phyloP scores from a whole-genome alignment of 2,113 vertebrate species.

The Petrocephalus microphthalmus region DNA sequence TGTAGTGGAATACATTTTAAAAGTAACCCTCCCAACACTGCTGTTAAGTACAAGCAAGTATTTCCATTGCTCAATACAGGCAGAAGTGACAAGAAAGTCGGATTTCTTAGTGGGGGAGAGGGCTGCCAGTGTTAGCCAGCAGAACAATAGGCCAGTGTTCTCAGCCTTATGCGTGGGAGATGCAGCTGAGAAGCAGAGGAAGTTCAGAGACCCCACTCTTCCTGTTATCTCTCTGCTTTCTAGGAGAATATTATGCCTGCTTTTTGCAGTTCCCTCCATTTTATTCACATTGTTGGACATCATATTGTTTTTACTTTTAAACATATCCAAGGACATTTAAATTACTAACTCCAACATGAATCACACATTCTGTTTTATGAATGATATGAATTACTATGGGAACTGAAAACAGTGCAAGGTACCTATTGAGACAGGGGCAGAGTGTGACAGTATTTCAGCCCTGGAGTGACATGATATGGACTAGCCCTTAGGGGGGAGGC shows the following conservation, averaged over 20 bases:
- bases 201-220: conserved; percentile 26
- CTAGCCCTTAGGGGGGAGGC: background rate
- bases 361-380: background rate
- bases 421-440: background rate
- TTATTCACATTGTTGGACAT: background rate
- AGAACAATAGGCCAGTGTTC: conserved; percentile 43
- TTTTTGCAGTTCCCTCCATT: background rate
- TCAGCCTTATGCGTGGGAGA: conserved; percentile 37
- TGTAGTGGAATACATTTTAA: too few relatives aligned
- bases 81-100: background rate
- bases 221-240: background rate
- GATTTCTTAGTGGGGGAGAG: conserved; percentile 2
- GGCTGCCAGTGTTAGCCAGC: background rate
- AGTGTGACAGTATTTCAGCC: background rate
- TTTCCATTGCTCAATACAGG: background rate
- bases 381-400: background rate
- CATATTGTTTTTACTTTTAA: background rate
- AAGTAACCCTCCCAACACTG: too few relatives aligned
- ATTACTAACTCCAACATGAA: background rate
- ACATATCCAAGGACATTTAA: background rate
- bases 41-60: too few relatives aligned
- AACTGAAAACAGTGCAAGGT: background rate
- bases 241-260: background rate
- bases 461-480: background rate
- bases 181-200: conserved; percentile 26